phyloP scores from a whole-genome alignment of 2,113 vertebrate genomes.

The Genyomyrus donnyi region DNA sequence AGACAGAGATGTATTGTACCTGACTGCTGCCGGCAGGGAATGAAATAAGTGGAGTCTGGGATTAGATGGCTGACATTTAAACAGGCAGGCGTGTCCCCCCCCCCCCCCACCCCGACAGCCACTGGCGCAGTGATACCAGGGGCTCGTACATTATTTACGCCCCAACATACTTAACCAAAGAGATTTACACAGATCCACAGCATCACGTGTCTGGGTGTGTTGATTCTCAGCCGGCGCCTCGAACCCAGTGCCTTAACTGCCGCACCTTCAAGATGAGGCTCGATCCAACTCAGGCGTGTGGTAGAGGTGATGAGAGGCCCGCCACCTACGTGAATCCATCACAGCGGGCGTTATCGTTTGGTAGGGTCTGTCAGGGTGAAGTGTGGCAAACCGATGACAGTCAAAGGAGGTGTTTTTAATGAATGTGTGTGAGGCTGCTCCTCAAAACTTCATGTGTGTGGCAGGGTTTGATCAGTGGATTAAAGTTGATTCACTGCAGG shows the following conservation, averaged over 20 bases:
- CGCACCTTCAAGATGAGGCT: neutral
- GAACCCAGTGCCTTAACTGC: neutral
- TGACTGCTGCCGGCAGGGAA: neutral
- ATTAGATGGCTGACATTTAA: conserved; percentile 8
- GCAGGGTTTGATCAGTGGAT: conserved; percentile 37
- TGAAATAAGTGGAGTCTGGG: neutral
- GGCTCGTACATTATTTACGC: neutral
- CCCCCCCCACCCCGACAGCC: neutral
- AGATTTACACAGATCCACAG: neutral
- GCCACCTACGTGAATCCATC: neutral
- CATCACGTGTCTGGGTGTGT: neutral
- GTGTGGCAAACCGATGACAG: neutral
- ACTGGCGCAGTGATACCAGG: neutral
- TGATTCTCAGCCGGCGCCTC: neutral
- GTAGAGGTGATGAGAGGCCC: neutral
- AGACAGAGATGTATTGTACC: neutral
- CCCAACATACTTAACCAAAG: neutral
- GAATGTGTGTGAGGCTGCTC: neutral
- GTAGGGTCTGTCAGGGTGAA: neutral
- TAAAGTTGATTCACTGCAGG: conserved; percentile 68
- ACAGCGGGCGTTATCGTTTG: neutral
- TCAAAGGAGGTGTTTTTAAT: neutral
- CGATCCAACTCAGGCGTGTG: neutral
- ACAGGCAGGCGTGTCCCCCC: neutral
- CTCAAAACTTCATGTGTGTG: neutral